Evolutionary conservation across 1,140 invertebrate genomes (phyloP).

Genomic region (Amphibalanus amphitrite): DNA sequence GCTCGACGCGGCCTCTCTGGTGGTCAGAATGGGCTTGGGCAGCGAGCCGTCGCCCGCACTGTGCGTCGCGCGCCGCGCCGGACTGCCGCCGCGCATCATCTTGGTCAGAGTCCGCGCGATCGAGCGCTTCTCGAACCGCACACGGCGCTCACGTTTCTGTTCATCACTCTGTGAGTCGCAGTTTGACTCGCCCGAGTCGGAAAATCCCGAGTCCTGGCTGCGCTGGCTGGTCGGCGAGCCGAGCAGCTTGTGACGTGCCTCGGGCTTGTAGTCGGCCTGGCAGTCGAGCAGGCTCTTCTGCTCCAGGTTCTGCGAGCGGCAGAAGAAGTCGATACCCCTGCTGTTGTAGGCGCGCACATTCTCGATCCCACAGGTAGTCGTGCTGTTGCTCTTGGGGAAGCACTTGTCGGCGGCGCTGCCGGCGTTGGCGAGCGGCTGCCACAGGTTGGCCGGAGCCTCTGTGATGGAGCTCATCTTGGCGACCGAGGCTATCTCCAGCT

Average conservation of each 20-base stretch:
- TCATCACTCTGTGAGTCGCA: conserved; percentile 14
- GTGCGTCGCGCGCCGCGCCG: not conserved
- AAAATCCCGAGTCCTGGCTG: conserved; percentile 16
- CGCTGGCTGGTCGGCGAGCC: conserved; percentile 9
- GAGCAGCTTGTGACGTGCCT: not conserved
- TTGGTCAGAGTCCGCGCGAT: not conserved
- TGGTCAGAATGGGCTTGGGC: not conserved
- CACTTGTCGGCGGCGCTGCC: not conserved
- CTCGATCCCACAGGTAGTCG: not conserved
- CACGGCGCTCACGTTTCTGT: not conserved
- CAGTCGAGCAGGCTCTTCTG: not conserved
- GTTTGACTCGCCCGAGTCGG: conserved; percentile 16
- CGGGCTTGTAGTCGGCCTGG: not conserved
- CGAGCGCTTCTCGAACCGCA: not conserved
- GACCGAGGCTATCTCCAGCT: not conserved
- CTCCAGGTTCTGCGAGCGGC: not conserved
- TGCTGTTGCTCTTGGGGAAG: not conserved
- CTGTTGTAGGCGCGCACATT: not conserved
- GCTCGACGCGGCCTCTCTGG: not conserved
- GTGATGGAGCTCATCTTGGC: not conserved
- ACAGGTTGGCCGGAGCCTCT: not conserved
- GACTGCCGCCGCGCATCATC: not conserved
- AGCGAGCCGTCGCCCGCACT: not conserved
- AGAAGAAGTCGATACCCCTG: not conserved
- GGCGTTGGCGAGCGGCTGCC: not conserved